Evolutionary conservation across 2,888 invertebrate species (phyloP).

Genomic region (Drosophila conformis): DNA sequence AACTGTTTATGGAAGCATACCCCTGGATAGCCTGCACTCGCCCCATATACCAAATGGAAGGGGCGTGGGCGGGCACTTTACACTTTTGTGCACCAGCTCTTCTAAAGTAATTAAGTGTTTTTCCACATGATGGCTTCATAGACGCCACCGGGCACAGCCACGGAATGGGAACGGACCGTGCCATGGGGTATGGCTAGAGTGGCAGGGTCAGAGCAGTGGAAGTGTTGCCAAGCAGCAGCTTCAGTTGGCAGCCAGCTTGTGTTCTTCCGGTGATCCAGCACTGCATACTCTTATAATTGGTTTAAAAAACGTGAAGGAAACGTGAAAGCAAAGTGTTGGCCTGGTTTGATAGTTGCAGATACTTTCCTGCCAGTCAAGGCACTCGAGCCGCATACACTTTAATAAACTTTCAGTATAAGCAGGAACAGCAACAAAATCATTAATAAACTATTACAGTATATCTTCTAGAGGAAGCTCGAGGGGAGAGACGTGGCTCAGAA

Average conservation of each 20-base stretch:
- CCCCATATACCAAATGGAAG: constrained; percentile 11
- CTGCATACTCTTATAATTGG: constrained; percentile 74
- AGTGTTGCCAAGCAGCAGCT: constrained; percentile 47
- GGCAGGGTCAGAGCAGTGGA: constrained; percentile 3
- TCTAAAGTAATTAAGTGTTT: constrained; percentile 78
- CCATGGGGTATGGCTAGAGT: background rate
- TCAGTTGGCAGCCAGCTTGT: constrained; percentile 24
- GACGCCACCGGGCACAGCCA: constrained; percentile 47
- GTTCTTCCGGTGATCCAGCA: constrained; percentile 35
- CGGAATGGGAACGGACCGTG: background rate
- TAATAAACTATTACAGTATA: constrained; percentile 76
- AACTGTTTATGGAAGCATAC: constrained; percentile 72
- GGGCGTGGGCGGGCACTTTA: constrained; percentile 74
- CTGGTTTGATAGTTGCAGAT: constrained; percentile 66
- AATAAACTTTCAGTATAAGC: constrained; percentile 63
- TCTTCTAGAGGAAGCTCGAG: constrained; percentile 25
- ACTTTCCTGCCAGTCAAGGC: constrained; percentile 42
- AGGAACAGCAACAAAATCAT: constrained; percentile 64
- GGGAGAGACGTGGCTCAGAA: constrained; percentile 19
- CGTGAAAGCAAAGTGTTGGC: constrained; percentile 66
- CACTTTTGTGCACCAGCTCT: constrained; percentile 78
- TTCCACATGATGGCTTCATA: constrained; percentile 79
- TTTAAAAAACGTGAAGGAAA: constrained; percentile 73
- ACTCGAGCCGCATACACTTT: constrained; percentile 46
- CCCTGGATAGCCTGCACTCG: constrained; percentile 5